These are phyloP conservation scores for Alca torda DNA, from an alignment of 2,797 vertebrate genomes.

Conservation along the genomic window DNA sequence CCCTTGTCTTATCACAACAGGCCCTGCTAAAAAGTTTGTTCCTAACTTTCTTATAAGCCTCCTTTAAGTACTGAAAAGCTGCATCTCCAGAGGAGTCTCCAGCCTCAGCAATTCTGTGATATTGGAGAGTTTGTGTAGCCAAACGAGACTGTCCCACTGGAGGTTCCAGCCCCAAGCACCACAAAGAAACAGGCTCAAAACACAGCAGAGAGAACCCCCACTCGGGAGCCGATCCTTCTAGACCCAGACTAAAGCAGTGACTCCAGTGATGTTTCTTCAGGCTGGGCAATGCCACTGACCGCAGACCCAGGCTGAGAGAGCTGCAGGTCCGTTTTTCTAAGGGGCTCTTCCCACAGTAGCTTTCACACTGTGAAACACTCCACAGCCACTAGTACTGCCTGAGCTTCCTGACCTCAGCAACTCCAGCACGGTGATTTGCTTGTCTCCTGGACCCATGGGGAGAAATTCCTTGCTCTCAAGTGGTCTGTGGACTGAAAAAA, in stretches of 20 bases:
- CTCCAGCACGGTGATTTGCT: not conserved
- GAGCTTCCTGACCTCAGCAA: not conserved
- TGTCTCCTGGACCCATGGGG: not conserved
- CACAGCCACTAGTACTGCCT: not conserved
- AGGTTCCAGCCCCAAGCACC: not conserved
- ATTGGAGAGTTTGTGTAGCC: not conserved
- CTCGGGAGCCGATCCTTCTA: not conserved
- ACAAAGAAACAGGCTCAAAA: not conserved
- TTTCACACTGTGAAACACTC: not conserved
- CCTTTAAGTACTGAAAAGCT: not conserved
- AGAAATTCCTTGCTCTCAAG: not conserved
- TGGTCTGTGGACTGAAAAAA: not conserved
- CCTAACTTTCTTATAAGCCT: not conserved
- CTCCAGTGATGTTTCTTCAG: not conserved
- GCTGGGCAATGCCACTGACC: not conserved
- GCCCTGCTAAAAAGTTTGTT: not conserved
- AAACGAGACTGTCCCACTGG: not conserved
- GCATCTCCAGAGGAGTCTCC: not conserved
- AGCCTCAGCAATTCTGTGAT: not conserved
- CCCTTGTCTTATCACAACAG: not conserved
- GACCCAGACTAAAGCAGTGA: not conserved
- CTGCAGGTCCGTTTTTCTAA: not conserved
- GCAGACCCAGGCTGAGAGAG: not conserved
- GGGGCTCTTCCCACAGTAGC: not conserved
- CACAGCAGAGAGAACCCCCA: not conserved